A percentile compares a stretch with the other conserved stretches of the same genome.
These are phyloP conservation scores for Diacarnus erythraeanus DNA, from an alignment of 37 sponge, comb jelly and placozoan species.

Conservation along the genomic window DNA sequence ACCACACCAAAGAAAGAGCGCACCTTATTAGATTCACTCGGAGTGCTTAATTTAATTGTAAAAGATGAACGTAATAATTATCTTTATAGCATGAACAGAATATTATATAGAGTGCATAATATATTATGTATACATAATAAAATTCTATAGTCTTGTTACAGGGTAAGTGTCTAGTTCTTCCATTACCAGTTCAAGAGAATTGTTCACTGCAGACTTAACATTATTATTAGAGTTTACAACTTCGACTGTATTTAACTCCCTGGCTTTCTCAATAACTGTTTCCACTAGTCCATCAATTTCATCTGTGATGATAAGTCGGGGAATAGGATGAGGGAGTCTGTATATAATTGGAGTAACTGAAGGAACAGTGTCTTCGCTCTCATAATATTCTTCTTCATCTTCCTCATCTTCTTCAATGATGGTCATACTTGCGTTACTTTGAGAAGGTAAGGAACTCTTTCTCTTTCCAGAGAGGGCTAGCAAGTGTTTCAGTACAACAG, in stretches of 20 bases:
- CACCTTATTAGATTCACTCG: background rate
- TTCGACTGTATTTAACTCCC: background rate
- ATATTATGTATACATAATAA: background rate
- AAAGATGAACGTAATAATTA: background rate
- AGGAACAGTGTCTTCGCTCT: background rate
- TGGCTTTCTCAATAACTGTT: background rate
- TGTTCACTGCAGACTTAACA: background rate
- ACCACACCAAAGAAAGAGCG: background rate
- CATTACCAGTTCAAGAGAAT: background rate
- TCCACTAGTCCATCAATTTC: background rate
- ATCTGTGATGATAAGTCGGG: background rate
- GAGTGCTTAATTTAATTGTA: background rate
- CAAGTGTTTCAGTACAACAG: conserved; percentile 12
- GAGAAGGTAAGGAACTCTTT: background rate
- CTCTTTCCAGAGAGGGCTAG: background rate
- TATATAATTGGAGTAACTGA: background rate
- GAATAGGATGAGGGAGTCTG: conserved; percentile 5
- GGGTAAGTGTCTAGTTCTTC: too few species aligned
- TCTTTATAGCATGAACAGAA: background rate
- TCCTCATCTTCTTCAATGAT: background rate
- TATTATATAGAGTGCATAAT: background rate
- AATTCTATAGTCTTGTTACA: too few species aligned
- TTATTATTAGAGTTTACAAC: background rate
- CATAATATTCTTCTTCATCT: background rate
- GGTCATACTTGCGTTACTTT: background rate